Base-by-base conservation (phyloP, 2,888 invertebrate species). In the Hoplodrina ambigua region DNA sequence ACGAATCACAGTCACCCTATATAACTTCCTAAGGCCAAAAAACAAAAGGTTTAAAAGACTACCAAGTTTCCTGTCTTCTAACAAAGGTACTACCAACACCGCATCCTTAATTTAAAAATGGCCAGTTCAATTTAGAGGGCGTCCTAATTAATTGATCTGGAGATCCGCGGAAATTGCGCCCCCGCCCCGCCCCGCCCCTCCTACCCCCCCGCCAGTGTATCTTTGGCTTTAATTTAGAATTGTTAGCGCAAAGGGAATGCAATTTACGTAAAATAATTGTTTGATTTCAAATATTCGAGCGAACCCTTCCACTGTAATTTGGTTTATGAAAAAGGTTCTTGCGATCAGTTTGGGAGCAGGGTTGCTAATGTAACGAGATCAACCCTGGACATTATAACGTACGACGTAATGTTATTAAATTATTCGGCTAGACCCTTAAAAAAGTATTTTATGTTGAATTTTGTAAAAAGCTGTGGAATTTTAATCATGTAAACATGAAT, bases 181-280 rank as follows among this genome's bases (percentile, higher is more conserved):
- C 83, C 74, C 78, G 77, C 81, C 76, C 85, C 86, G 71, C 75
- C 65, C 62, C 68, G 44, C 72, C 80, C 77, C 84, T 75, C 65
- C 41, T 64, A 52, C 68, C 65, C 82, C 73, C 71, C 85, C 85
- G 75, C 78, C 89, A 90, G 90, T 93, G 94, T 95, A 94, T 95
- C 93, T 94, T 94, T 89, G 91, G 92, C 92, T 93, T 95, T 94
- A 95, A 95, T 95, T 95, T 94, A 92, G 94, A 94, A 95, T 93
- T 94, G 94, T 95, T 94, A 94, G 91, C 92, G 93, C 90, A 92
- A 93, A 94, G 92, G 94, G 93, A 94, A 94, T 95, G 94, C 94
- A 95, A 95, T 95, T 94, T 95, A 94, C 91, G 93, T 93, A 90
- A 94, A 94, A 94, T 94, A 95, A 95, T 95, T 94, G 94, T 94